These are phyloP conservation scores for Chaitophorus viminalis DNA, from an alignment of 2,888 invertebrate species.

Conservation along the genomic window DNA sequence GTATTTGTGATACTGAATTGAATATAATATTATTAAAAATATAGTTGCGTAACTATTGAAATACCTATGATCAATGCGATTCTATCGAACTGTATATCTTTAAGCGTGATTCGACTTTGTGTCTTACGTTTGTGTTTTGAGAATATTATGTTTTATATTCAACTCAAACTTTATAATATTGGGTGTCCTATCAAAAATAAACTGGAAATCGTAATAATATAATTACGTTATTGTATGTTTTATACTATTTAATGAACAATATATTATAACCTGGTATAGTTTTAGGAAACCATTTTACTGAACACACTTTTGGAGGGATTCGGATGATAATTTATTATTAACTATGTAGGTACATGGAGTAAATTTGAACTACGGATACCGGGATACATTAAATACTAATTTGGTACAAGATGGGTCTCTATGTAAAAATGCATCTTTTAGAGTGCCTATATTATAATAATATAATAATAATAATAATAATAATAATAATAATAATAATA, in stretches of 20 bases:
- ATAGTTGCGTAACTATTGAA: neutral
- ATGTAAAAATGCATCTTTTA: neutral
- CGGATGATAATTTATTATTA: neutral
- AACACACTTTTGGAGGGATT: conserved; percentile 24
- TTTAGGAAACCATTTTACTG: conserved; percentile 3
- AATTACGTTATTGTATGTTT: neutral
- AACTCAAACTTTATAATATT: neutral
- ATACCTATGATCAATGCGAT: no score
- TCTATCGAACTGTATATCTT: no score
- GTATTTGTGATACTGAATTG: neutral
- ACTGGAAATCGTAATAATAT: neutral
- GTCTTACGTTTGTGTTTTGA: neutral
- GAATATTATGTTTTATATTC: neutral
- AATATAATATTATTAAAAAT: neutral
- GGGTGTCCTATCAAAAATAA: conserved; percentile 24
- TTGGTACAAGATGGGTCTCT: no score
- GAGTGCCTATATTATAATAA: neutral
- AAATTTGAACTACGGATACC: no score
- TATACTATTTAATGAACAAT: neutral
- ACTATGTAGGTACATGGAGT: no score
- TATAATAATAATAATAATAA: no score
- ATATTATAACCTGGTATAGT: neutral
- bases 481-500: no score
- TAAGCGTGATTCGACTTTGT: no score
- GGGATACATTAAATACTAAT: no score